These are phyloP conservation scores for Habrosyne pyritoides DNA, from an alignment of 2,888 invertebrate genomes.

Conservation along the genomic window DNA sequence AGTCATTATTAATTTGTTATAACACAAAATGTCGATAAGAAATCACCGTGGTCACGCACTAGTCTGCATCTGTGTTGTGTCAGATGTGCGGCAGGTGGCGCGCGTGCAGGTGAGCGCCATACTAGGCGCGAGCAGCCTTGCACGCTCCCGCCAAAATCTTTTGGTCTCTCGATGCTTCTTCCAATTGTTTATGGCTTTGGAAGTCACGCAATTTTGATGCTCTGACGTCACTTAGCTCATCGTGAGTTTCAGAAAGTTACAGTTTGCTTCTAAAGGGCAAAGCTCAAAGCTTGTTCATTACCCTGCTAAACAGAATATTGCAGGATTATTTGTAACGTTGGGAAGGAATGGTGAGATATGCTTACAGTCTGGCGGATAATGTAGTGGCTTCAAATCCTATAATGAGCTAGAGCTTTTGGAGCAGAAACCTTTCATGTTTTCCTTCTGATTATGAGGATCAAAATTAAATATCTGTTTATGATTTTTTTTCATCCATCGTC, in stretches of 20 bases:
- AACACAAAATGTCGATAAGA: constrained; percentile 31
- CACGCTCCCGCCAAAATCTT: constrained; percentile 67
- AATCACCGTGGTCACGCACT: constrained; percentile 42
- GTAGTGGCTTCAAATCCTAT: too few species aligned
- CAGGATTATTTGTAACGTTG: too few species aligned
- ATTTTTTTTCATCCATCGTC: too few species aligned
- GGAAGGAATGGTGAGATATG: too few species aligned
- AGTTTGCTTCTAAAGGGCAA: not conserved
- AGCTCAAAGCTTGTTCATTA: too few species aligned
- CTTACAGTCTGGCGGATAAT: too few species aligned
- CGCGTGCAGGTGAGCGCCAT: constrained; percentile 72
- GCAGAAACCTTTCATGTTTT: too few species aligned
- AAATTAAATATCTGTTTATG: too few species aligned
- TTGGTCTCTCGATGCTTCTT: constrained; percentile 40
- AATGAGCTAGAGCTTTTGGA: too few species aligned
- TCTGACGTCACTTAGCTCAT: constrained; percentile 15
- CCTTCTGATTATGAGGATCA: too few species aligned
- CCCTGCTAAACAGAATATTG: too few species aligned
- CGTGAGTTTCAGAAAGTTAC: constrained; percentile 3
- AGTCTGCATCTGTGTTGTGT: constrained; percentile 71
- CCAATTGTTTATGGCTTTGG: not conserved
- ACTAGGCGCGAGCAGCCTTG: constrained; percentile 68
- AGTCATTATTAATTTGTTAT: constrained; percentile 6
- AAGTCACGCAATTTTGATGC: not conserved
- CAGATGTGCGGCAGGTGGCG: constrained; percentile 79